Evolutionary conservation across 2,797 vertebrate species (phyloP).

Genomic region (Gymnothorax reevesii): DNA sequence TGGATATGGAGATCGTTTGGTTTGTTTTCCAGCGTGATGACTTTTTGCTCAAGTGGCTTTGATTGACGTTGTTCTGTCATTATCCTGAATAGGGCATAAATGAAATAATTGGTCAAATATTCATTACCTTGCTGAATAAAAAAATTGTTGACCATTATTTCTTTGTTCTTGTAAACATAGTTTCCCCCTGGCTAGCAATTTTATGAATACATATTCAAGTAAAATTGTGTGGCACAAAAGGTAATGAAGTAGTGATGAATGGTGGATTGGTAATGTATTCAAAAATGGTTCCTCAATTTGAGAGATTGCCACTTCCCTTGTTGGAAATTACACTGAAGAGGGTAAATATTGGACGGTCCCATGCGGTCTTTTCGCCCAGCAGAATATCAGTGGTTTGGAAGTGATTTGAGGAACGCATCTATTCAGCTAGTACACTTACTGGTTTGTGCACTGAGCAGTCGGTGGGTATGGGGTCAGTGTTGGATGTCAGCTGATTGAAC

Average conservation of each 20-base stretch:
- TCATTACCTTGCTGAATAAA: neutral
- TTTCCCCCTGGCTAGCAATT: neutral
- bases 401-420: conserved; percentile 25
- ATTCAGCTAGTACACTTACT: conserved; percentile 27
- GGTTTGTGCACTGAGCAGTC: conserved; percentile 22
- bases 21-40: neutral
- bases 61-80: neutral
- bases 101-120: neutral
- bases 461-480: conserved; percentile 21
- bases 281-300: no score
- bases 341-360: neutral
- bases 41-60: neutral
- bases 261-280: no score
- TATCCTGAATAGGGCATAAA: neutral
- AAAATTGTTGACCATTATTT: neutral
- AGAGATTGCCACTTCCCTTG: no score
- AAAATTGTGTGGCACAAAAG: neutral
- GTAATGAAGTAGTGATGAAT: no score
- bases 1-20: neutral
- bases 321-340: neutral
- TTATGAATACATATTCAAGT: neutral
- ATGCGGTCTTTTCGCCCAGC: no score
- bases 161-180: neutral
- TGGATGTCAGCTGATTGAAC: neutral
- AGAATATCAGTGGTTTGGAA: neutral